These are phyloP conservation scores for Urophycis tenuis DNA, from an alignment of 2,797 vertebrate species.

Conservation along the genomic window DNA sequence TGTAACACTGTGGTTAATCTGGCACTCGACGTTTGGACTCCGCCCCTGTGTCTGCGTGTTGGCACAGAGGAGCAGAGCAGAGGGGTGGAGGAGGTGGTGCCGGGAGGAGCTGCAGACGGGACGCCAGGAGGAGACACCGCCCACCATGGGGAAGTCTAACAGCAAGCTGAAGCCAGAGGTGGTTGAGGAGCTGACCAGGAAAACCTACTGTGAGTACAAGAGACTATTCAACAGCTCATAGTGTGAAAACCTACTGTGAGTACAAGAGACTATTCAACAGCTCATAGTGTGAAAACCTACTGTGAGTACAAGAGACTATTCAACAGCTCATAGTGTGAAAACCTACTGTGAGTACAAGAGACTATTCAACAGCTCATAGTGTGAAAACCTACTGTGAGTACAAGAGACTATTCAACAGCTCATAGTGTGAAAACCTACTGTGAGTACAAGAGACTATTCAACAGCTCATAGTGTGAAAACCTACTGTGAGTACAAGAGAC, in stretches of 20 bases:
- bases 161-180: slow-evolving; percentile 97
- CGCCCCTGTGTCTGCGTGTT: slow-evolving; percentile 27
- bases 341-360: slow-evolving; percentile 60
- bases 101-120: slow-evolving; percentile 53
- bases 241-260: slow-evolving; percentile 49
- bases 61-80: slow-evolving; percentile 47
- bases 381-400: slow-evolving; percentile 59
- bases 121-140: slow-evolving; percentile 51
- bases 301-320: slow-evolving; percentile 60
- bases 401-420: background rate
- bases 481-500: no score
- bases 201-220: slow-evolving; percentile 91
- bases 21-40: background rate
- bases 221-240: no score
- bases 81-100: slow-evolving; percentile 51
- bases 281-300: no score
- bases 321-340: no score
- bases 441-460: slow-evolving; percentile 63
- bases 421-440: no score
- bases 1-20: background rate
- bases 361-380: no score
- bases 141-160: slow-evolving; percentile 92
- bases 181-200: slow-evolving; percentile 93
- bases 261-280: slow-evolving; percentile 36
- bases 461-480: no score